Conservation (phyloP, 2,888 invertebrate species). For the Ophioninae sp. region DNA sequence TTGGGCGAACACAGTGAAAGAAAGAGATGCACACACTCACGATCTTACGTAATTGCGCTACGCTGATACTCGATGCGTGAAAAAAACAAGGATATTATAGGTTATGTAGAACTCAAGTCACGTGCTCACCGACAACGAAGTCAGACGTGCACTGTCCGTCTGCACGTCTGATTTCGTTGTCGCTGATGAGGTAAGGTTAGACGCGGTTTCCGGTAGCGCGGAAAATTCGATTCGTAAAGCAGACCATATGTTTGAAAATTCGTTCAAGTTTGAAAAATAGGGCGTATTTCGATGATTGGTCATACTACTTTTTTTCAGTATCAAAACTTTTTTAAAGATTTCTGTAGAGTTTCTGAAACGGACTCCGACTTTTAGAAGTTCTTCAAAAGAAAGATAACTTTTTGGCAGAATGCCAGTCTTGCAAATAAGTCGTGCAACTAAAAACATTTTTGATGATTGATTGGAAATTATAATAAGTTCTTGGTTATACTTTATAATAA, state of each 20-base stretch:
- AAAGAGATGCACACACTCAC: conserved; percentile 4
- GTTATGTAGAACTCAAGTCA: conserved; percentile 35
- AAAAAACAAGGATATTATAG: neutral
- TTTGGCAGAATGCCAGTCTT: no score
- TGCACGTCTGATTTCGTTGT: no score
- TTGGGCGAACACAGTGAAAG: neutral
- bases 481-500: no score
- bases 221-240: conserved; percentile 3
- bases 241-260: neutral
- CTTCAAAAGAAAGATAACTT: no score
- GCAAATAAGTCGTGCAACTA: no score
- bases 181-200: conserved; percentile 23
- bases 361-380: no score
- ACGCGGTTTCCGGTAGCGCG: conserved; percentile 26
- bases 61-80: conserved; percentile 27
- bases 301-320: no score
- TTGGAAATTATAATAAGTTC: no score
- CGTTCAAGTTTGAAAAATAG: neutral
- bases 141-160: no score
- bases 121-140: neutral
- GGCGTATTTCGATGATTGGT: neutral
- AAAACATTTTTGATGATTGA: no score
- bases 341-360: no score
- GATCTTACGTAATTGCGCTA: conserved; percentile 45
- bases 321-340: no score